Base-by-base conservation (phyloP, 2,113 vertebrate species). In the Monarcha castaneiventris region DNA sequence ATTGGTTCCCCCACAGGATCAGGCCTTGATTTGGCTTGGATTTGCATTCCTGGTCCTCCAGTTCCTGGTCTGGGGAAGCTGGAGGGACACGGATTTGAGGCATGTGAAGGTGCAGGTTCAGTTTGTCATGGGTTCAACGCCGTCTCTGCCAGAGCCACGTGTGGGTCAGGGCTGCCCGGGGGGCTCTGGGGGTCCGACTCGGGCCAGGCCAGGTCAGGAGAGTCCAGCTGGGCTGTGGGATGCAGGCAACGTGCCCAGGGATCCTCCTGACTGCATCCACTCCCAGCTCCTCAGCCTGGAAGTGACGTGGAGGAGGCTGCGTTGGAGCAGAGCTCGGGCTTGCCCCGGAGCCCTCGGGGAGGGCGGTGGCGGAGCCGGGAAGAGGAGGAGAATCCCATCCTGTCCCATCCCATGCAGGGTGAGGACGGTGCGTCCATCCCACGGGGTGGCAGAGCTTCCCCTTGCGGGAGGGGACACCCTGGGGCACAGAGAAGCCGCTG, bases 181-280 rank as follows among this genome's bases (percentile, higher is more conserved):
- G 84, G 17, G 16, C 49, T 64, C 35, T 5, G 67, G 32, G 75
- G 39, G 1, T 48, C 55, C 6, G 13, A 37, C 16, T 46, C 14
- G 0, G 0, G 39, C 19, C 85, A 84, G 55, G 76, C 72, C 2
- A 0, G 62, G 52, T 7, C 7, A 0, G 76, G 32, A 67, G 37
- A 87, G n/a, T 39, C 51, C 16, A 13, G 71, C 54, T 6, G 3
- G 69, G 55, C 59, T 91, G 13, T 6, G 30, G 84, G 72, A 35
- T 22, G 5, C 76, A 30, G 76, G 84, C 71, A 4, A 0, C 1
- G 1, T 82, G 86, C 80, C 86, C 5, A 11, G 87, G 71, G 86
- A 85, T 89, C 83, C 75, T 93, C 55, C 25, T 94, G 94, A 80
- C 71, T 94, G 88, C 93, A 78, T 78, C 89, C 17, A 0, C 87